Evolutionary conservation across 2,113 vertebrate species (phyloP).

Genomic region (Dryoscopus gambensis): DNA sequence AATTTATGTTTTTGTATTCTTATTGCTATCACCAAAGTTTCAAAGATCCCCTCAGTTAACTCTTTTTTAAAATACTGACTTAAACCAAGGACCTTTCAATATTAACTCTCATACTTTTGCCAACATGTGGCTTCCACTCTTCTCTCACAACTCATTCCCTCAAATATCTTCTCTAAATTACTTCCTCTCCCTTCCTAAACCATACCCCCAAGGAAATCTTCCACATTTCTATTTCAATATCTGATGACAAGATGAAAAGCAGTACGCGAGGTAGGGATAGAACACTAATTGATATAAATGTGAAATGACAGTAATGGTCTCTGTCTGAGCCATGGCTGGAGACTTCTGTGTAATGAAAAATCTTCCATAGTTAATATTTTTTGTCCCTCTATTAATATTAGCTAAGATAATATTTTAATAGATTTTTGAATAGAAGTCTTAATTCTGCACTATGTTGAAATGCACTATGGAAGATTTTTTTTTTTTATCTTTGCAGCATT

Average conservation of each 20-base stretch:
- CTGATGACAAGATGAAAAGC: not conserved
- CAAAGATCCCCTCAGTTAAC: not conserved
- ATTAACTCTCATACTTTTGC: not conserved
- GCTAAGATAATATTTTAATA: not conserved
- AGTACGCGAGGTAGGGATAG: not conserved
- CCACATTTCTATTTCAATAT: slow-evolving; percentile 9
- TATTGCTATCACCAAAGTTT: not conserved
- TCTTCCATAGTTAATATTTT: not conserved
- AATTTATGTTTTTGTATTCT: not conserved
- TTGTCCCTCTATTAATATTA: not conserved
- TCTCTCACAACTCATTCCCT: not conserved
- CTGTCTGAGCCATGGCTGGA: not conserved
- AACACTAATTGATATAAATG: not conserved
- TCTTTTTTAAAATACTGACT: not conserved
- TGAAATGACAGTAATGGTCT: not conserved
- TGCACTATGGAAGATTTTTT: not conserved
- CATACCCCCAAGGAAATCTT: not conserved
- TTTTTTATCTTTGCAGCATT: not conserved
- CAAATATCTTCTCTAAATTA: not conserved
- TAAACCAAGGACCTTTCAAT: not conserved
- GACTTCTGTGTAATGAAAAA: not conserved
- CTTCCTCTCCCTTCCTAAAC: not conserved
- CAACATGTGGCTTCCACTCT: not conserved
- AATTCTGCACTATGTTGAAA: not conserved
- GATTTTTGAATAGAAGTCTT: not conserved